These are phyloP conservation scores for Aldabrachelys gigantea DNA, from an alignment of 2,113 vertebrate genomes.

Conservation along the genomic window DNA sequence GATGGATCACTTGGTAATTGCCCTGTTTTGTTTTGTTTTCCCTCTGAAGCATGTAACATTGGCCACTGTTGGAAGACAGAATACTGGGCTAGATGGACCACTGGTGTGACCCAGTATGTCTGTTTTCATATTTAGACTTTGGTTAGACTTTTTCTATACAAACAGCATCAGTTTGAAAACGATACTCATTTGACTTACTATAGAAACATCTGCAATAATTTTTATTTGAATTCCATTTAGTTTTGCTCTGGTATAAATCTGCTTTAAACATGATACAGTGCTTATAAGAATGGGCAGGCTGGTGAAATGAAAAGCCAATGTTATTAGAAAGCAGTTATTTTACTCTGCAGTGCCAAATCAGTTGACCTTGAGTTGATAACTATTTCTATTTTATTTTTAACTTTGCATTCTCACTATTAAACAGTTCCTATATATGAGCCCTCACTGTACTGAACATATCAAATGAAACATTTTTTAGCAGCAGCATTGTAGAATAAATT, in stretches of 20 bases:
- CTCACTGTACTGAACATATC: rapidly evolving
- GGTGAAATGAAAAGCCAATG: neutral
- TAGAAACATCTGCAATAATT: neutral
- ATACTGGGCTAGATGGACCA: neutral
- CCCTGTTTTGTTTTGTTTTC: neutral
- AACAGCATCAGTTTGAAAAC: neutral
- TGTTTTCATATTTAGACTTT: neutral
- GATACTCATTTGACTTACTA: neutral
- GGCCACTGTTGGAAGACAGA: neutral
- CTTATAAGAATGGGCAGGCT: rapidly evolving
- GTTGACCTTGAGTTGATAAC: neutral
- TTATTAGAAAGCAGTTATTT: neutral
- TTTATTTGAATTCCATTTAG: neutral
- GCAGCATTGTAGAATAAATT: neutral
- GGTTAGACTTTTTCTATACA: neutral
- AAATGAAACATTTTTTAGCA: rapidly evolving
- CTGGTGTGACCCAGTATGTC: neutral
- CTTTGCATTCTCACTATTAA: neutral
- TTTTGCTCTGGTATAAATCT: rapidly evolving
- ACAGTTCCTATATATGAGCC: neutral
- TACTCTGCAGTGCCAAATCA: neutral
- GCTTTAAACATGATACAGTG: rapidly evolving
- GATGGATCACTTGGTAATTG: neutral
- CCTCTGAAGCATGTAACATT: neutral
- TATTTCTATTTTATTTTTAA: rapidly evolving